phyloP scores from a whole-genome alignment of 2,797 vertebrate genomes.

The Spea hammondii region DNA sequence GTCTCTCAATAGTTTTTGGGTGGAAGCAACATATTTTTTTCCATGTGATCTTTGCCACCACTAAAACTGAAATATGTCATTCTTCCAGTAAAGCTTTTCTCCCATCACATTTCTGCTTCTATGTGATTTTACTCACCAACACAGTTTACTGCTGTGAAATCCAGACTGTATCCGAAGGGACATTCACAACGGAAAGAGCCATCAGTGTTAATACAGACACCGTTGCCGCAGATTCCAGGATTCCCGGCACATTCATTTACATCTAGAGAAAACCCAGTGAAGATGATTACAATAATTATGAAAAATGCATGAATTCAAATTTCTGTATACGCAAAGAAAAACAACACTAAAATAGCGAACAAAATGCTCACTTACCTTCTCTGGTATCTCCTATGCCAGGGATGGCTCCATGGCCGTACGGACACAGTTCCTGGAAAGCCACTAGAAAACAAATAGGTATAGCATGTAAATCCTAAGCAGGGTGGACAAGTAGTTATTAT shows the following conservation, averaged over 20 bases:
- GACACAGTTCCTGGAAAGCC: conserved; percentile 79
- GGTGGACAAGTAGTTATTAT: too few species aligned
- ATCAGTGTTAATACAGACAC: conserved; percentile 89
- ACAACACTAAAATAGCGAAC: too few species aligned
- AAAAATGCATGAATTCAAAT: background rate
- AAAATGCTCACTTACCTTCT: conserved; percentile 73
- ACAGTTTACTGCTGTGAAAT: conserved; percentile 87
- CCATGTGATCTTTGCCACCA: too few species aligned
- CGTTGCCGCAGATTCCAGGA: conserved; percentile 82
- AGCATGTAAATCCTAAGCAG: background rate
- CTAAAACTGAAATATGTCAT: too few species aligned
- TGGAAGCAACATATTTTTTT: too few species aligned
- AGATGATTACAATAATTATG: too few species aligned
- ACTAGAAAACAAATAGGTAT: conserved; percentile 53
- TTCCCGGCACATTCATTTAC: conserved; percentile 89
- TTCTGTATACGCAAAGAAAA: too few species aligned
- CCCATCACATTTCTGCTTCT: too few species aligned
- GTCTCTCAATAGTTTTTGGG: too few species aligned
- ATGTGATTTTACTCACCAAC: conserved; percentile 75
- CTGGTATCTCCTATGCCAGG: conserved; percentile 75
- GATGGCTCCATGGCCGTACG: conserved; percentile 82
- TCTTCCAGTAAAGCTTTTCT: too few species aligned
- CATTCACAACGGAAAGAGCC: conserved; percentile 95
- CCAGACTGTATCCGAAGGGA: conserved; percentile 89
- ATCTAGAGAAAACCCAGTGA: conserved; percentile 65